Conservation (phyloP, 2,888 invertebrate species). For the Drosophila cognata region DNA sequence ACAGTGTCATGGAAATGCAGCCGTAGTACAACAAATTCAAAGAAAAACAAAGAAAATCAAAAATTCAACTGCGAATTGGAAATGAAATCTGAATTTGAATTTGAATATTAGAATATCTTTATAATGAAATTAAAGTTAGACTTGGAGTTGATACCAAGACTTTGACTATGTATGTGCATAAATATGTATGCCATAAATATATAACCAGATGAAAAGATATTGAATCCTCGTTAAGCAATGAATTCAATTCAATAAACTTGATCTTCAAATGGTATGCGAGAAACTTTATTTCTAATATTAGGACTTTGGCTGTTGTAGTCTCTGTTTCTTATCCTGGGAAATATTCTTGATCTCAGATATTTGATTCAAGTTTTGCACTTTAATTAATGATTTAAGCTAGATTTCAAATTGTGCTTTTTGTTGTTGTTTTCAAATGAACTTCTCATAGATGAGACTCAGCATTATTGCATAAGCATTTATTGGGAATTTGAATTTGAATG, state of each 20-base stretch:
- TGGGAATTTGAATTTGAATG: neutral
- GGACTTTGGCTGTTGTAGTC: neutral
- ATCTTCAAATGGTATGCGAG: neutral
- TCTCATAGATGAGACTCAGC: neutral
- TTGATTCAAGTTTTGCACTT: neutral
- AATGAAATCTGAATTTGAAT: too few species aligned
- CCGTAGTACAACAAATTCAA: neutral
- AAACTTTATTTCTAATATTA: neutral
- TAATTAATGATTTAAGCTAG: neutral
- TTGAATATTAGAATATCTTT: neutral
- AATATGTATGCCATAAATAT: neutral
- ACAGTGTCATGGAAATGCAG: slow-evolving; percentile 4
- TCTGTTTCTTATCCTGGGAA: neutral
- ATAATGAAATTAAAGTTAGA: neutral
- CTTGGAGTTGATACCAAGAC: neutral
- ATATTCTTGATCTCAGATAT: neutral
- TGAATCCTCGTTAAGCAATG: neutral
- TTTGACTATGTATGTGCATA: neutral
- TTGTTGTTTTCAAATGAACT: neutral
- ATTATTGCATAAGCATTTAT: neutral
- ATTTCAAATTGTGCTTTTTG: neutral
- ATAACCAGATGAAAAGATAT: too few species aligned
- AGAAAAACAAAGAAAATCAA: neutral
- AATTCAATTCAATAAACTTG: neutral
- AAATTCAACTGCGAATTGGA: neutral